Evolutionary conservation across 2,797 vertebrate species (phyloP).

Genomic region (Syndactyla subalaris): DNA sequence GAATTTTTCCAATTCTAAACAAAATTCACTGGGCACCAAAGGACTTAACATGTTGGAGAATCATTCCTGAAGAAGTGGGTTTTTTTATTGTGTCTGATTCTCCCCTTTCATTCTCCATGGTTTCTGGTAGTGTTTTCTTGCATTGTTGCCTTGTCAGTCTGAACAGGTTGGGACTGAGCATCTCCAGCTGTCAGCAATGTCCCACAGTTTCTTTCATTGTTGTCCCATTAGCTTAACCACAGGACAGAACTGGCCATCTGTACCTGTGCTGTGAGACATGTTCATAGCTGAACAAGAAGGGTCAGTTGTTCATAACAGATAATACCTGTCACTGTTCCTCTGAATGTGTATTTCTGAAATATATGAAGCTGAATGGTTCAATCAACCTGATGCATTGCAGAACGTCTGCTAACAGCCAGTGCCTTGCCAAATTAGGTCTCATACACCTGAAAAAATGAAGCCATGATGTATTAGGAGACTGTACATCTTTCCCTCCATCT

Average conservation of each 20-base stretch:
- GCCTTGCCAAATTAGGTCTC: neutral
- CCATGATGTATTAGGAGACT: neutral
- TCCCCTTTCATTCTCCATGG: neutral
- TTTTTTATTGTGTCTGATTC: neutral
- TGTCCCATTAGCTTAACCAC: neutral
- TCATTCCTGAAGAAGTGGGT: neutral
- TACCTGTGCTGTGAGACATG: neutral
- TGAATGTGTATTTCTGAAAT: neutral
- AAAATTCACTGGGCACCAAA: neutral
- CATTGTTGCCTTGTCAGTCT: neutral
- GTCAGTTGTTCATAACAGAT: neutral
- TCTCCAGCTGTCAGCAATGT: neutral
- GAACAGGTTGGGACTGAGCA: neutral
- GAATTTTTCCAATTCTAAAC: neutral
- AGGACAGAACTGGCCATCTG: neutral
- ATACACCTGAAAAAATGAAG: neutral
- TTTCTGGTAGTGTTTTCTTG: neutral
- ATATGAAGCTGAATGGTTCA: neutral
- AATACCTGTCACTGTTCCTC: neutral
- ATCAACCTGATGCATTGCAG: neutral
- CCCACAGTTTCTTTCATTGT: neutral
- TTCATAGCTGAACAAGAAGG: neutral
- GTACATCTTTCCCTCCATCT: neutral
- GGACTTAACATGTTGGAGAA: neutral
- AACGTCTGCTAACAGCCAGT: neutral